Percentiles rank a stretch among this genome's conserved stretches.
Evolutionary conservation across 1,140 invertebrate genomes (phyloP).

Genomic region (Bombus soroeensis): DNA sequence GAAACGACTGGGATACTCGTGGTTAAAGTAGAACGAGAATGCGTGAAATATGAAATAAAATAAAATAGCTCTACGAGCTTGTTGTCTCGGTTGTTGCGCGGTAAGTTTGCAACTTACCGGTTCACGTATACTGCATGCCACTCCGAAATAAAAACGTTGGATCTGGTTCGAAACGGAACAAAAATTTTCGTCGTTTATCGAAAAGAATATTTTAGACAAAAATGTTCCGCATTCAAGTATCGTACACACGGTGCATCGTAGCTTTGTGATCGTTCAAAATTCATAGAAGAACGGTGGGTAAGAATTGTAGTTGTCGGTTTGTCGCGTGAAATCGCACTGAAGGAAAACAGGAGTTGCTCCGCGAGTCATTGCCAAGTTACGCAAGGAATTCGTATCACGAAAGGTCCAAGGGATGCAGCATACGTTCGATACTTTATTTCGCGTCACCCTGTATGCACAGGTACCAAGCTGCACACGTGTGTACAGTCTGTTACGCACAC

Average conservation of each 20-base stretch:
- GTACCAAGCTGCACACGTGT: slow-evolving; percentile 57
- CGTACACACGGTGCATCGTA: not conserved
- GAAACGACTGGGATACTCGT: not conserved
- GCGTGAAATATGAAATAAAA: slow-evolving; percentile 3
- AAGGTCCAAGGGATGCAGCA: not conserved
- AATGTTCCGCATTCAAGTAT: not conserved
- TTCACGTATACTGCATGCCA: not conserved
- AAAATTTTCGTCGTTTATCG: not conserved
- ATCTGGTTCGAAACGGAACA: not conserved
- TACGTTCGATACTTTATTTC: not conserved
- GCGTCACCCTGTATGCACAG: slow-evolving; percentile 66
- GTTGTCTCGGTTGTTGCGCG: not conserved
- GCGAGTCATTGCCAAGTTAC: slow-evolving; percentile 17
- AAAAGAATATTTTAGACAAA: not conserved
- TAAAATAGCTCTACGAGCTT: not conserved
- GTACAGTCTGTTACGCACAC: slow-evolving; percentile 50
- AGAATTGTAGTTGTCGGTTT: too few species aligned
- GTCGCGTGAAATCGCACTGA: not conserved
- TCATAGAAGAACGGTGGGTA: not conserved
- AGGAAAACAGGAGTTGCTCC: not conserved
- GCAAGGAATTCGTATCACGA: slow-evolving; percentile 25
- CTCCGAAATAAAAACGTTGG: too few species aligned
- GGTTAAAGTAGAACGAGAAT: slow-evolving; percentile 1
- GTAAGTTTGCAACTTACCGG: not conserved
- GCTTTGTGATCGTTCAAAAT: not conserved